Evolutionary conservation across 2,797 vertebrate genomes (phyloP).

Genomic region (Rhincodon typus): DNA sequence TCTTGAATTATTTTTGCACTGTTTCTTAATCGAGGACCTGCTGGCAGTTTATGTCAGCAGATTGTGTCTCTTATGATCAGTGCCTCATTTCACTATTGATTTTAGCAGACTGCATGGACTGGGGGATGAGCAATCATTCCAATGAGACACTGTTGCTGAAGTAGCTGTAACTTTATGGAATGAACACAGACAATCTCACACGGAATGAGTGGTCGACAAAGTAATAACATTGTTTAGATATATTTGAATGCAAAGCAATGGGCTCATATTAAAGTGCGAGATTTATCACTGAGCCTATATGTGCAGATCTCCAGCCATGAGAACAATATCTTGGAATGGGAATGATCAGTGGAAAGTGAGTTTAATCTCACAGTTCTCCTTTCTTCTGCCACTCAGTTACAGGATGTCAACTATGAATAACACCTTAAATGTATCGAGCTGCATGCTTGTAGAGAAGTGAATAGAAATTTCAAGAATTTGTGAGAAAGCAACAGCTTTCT

Average conservation of each 20-base stretch:
- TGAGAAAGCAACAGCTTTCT: neutral
- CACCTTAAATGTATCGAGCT: neutral
- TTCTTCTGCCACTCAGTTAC: neutral
- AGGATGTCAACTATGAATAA: neutral
- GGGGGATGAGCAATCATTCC: neutral
- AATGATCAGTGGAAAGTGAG: neutral
- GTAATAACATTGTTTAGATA: neutral
- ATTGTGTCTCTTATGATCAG: neutral
- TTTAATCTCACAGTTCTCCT: neutral
- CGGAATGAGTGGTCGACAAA: neutral
- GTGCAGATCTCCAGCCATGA: neutral
- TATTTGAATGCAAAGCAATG: neutral
- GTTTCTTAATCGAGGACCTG: neutral
- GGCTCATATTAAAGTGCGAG: neutral
- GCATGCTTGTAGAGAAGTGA: neutral
- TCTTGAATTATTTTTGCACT: neutral
- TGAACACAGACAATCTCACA: neutral
- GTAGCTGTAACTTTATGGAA: neutral
- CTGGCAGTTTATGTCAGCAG: neutral
- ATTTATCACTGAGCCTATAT: neutral
- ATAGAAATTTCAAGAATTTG: neutral
- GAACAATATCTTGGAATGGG: neutral
- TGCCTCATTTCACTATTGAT: neutral
- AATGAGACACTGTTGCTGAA: neutral
- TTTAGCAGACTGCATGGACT: neutral